Evolutionary conservation across 2,888 invertebrate species (phyloP).

Genomic region (Mesorhabditis spiculigera): DNA sequence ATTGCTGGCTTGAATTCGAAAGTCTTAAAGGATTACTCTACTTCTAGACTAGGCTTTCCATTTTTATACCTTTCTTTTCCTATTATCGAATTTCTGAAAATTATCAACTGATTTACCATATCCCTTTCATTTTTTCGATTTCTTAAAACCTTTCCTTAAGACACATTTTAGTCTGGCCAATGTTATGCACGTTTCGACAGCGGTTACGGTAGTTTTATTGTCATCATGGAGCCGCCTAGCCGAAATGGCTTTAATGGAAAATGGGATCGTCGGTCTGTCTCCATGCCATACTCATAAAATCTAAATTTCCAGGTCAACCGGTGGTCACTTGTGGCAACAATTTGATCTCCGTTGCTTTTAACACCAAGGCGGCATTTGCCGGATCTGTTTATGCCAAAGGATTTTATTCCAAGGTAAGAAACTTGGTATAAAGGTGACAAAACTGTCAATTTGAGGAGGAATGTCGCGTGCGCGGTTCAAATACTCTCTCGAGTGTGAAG

Average conservation of each 20-base stretch:
- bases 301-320: constrained; percentile 33
- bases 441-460: constrained; percentile 21
- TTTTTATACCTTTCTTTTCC: too few relatives aligned
- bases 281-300: background rate
- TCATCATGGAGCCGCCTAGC: background rate
- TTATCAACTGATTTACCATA: too few relatives aligned
- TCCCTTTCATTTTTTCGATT: too few relatives aligned
- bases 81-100: too few relatives aligned
- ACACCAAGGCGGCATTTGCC: constrained; percentile 33
- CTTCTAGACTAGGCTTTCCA: too few relatives aligned
- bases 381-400: constrained; percentile 51
- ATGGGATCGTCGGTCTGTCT: constrained; percentile 21
- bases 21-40: too few relatives aligned
- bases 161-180: too few relatives aligned
- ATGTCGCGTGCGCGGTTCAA: constrained; percentile 41
- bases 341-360: constrained; percentile 36
- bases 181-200: too few relatives aligned
- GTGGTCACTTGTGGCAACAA: constrained; percentile 39
- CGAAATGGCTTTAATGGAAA: constrained; percentile 17
- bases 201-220: background rate
- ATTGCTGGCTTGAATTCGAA: too few relatives aligned
- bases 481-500: constrained; percentile 29
- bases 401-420: constrained; percentile 9
- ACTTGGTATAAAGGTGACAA: background rate
- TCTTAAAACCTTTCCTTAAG: too few relatives aligned